phyloP scores from a whole-genome alignment of 2,113 vertebrate species.

The Lonchura striata region DNA sequence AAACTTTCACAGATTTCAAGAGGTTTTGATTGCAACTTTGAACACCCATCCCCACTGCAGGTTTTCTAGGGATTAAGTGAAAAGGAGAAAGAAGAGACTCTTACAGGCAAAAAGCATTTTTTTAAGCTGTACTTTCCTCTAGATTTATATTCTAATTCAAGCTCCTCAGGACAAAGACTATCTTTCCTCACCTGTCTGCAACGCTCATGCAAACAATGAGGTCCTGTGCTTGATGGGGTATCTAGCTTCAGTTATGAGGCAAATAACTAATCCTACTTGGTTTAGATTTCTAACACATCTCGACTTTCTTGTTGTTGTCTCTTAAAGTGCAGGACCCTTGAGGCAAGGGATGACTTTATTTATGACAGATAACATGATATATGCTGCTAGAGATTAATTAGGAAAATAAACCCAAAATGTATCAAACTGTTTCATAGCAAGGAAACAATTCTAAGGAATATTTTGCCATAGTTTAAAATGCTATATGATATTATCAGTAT shows the following conservation, averaged over 20 bases:
- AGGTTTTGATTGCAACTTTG: not conserved
- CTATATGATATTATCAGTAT: slow-evolving; percentile 5
- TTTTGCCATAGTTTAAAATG: not conserved
- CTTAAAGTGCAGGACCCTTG: not conserved
- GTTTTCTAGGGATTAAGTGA: not conserved
- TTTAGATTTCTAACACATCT: not conserved
- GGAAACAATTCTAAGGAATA: not conserved
- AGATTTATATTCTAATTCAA: not conserved
- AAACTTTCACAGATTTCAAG: not conserved
- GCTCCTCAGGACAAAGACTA: not conserved
- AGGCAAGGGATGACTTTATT: slow-evolving; percentile 16
- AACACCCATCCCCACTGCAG: not conserved
- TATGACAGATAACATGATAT: not conserved
- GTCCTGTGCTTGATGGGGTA: not conserved
- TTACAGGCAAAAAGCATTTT: not conserved
- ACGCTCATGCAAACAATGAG: not conserved
- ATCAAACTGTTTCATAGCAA: not conserved
- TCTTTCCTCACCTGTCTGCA: not conserved
- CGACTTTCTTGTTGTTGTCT: not conserved
- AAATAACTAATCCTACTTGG: not conserved
- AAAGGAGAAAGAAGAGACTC: not conserved
- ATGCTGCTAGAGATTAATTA: not conserved
- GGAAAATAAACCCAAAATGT: not conserved
- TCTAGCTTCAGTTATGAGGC: not conserved
- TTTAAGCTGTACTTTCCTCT: not conserved